Evolutionary conservation across 2,888 invertebrate genomes (phyloP).

Genomic region (Leptopilina drosophilae): DNA sequence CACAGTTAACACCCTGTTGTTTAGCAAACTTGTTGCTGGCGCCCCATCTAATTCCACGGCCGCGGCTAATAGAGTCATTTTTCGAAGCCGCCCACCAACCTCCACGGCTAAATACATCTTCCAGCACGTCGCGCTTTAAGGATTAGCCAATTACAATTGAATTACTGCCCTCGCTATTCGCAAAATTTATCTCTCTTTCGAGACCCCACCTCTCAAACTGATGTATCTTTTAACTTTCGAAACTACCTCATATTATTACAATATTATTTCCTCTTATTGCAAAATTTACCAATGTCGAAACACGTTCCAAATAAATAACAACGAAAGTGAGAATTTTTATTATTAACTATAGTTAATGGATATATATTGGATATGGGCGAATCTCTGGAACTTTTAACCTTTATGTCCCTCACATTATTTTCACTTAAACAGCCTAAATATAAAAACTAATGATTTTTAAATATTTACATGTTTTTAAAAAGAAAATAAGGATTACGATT

Average conservation of each 20-base stretch:
- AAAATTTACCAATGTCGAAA: too few species aligned
- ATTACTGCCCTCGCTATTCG: conserved; percentile 65
- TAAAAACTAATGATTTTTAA: too few species aligned
- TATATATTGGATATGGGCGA: too few species aligned
- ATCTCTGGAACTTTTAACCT: too few species aligned
- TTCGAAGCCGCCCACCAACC: conserved; percentile 65
- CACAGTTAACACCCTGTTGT: conserved; percentile 73
- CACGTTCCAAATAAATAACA: too few species aligned
- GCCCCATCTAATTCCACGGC: conserved; percentile 59
- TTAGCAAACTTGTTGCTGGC: conserved; percentile 71
- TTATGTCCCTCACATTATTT: too few species aligned
- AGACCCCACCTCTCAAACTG: background rate
- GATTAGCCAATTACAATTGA: conserved; percentile 77
- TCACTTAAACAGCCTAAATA: too few species aligned
- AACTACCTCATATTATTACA: background rate
- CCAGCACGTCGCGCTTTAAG: conserved; percentile 65
- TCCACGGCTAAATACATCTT: conserved; percentile 64
- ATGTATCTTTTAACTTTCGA: conserved; percentile 32
- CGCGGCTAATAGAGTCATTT: conserved; percentile 76
- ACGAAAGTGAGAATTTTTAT: too few species aligned
- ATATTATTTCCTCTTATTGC: too few species aligned
- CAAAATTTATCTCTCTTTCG: conserved; percentile 56
- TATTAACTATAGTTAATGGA: too few species aligned
- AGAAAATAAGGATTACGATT: too few species aligned
- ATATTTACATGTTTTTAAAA: too few species aligned